phyloP scores from a whole-genome alignment of 2,113 vertebrate species.

The Trinectes maculatus region DNA sequence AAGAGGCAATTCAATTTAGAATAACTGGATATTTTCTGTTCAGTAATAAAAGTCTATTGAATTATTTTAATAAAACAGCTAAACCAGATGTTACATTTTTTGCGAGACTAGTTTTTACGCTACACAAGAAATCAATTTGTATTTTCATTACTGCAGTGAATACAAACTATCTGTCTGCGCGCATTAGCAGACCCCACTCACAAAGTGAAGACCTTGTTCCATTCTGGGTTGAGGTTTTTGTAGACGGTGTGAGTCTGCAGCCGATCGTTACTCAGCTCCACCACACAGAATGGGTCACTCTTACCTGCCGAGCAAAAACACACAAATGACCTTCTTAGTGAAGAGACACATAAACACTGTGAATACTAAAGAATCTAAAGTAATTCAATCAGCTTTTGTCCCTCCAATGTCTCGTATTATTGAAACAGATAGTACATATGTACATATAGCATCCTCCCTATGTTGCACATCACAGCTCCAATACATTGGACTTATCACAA shows the following conservation, averaged over 20 bases:
- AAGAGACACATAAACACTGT: neutral
- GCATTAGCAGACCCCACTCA: conserved; percentile 78
- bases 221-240: conserved; percentile 97
- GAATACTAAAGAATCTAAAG: conserved; percentile 12
- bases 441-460: conserved; percentile 12
- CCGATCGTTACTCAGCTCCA: conserved; percentile 96
- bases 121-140: neutral
- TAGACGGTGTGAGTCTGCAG: conserved; percentile 96
- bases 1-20: too few species aligned
- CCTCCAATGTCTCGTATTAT: conserved; percentile 39
- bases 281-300: conserved; percentile 98
- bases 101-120: neutral
- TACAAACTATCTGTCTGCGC: neutral
- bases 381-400: conserved; percentile 45
- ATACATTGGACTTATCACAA: conserved; percentile 56
- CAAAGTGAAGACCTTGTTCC: conserved; percentile 99
- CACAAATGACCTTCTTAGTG: neutral
- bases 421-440: conserved; percentile 49
- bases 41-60: too few species aligned
- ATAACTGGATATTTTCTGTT: too few species aligned
- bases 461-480: conserved; percentile 46
- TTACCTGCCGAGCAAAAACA: conserved; percentile 84
- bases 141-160: neutral
- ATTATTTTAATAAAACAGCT: too few species aligned
- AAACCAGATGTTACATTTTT: too few species aligned